Evolutionary conservation across 2,888 invertebrate species (phyloP).

Genomic region (Drosophila leonis): DNA sequence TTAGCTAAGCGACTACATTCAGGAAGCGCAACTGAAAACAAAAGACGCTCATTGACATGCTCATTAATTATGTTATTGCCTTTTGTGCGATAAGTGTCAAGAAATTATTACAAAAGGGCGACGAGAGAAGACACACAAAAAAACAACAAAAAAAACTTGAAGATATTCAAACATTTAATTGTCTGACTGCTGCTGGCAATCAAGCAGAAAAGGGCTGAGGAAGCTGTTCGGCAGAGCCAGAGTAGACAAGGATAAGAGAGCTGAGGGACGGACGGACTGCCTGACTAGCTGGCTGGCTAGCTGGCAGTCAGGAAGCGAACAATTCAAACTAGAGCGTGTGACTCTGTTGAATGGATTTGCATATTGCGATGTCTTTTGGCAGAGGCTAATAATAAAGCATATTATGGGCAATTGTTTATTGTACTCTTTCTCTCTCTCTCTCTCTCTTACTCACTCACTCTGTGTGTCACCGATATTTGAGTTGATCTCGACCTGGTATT

Average conservation of each 20-base stretch:
- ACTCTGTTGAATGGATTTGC: conserved; percentile 79
- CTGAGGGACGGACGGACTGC: not conserved
- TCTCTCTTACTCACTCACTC: conserved; percentile 28
- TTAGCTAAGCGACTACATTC: conserved; percentile 57
- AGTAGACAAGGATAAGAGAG: not conserved
- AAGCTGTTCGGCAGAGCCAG: conserved; percentile 7
- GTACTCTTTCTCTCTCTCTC: conserved; percentile 24
- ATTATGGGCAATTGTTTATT: conserved; percentile 78
- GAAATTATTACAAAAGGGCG: conserved; percentile 78
- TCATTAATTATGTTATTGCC: conserved; percentile 81
- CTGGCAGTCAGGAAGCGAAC: conserved; percentile 64
- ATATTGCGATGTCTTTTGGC: conserved; percentile 56
- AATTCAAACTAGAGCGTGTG: conserved; percentile 81
- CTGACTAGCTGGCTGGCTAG: not conserved
- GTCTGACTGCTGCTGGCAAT: conserved; percentile 76
- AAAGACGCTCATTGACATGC: conserved; percentile 78
- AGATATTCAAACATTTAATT: conserved; percentile 76
- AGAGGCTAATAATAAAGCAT: conserved; percentile 81
- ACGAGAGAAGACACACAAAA: conserved; percentile 25
- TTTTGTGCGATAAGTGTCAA: conserved; percentile 81
- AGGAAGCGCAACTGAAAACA: conserved; percentile 58
- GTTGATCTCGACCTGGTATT: conserved; percentile 19
- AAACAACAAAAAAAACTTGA: conserved; percentile 39
- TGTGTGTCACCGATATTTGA: conserved; percentile 39
- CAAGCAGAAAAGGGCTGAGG: conserved; percentile 67